These are phyloP conservation scores for Anser brachyrhynchus DNA, from an alignment of 2,113 vertebrate genomes.

Conservation along the genomic window DNA sequence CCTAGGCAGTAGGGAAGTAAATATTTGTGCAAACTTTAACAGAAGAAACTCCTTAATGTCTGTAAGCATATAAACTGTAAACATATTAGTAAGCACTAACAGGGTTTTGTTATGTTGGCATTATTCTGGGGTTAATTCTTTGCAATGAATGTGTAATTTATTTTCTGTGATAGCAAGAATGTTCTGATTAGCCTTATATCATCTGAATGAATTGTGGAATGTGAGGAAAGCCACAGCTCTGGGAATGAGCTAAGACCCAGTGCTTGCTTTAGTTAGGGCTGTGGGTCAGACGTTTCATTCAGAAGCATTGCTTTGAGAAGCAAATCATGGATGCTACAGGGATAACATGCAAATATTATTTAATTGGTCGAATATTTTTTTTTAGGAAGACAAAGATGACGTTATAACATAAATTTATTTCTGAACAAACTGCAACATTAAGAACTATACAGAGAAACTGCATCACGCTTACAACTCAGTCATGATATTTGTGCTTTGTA, in stretches of 20 bases:
- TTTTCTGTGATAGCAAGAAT: background rate
- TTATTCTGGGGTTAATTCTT: background rate
- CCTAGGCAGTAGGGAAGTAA: background rate
- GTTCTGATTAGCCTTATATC: background rate
- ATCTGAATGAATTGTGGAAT: background rate
- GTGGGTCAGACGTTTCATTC: background rate
- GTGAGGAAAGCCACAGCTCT: background rate
- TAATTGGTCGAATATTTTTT: background rate
- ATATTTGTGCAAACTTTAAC: background rate
- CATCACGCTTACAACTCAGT: conserved; percentile 72
- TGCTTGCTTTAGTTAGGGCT: background rate
- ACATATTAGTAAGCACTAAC: background rate
- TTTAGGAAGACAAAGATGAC: background rate
- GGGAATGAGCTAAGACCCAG: background rate
- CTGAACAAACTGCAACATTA: conserved; percentile 64
- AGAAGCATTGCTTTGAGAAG: background rate
- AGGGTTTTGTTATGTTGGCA: background rate
- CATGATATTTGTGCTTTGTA: conserved; percentile 78
- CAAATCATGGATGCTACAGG: no score
- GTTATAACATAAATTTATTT: conserved; percentile 77
- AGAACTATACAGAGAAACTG: conserved; percentile 70
- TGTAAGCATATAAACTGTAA: no score
- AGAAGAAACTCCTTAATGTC: background rate
- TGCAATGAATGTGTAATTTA: accelerated
- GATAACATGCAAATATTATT: background rate